Percentiles rank a stretch among this genome's conserved stretches.
phyloP scores from a whole-genome alignment of 2,797 vertebrate genomes.

The Fundulus diaphanus region DNA sequence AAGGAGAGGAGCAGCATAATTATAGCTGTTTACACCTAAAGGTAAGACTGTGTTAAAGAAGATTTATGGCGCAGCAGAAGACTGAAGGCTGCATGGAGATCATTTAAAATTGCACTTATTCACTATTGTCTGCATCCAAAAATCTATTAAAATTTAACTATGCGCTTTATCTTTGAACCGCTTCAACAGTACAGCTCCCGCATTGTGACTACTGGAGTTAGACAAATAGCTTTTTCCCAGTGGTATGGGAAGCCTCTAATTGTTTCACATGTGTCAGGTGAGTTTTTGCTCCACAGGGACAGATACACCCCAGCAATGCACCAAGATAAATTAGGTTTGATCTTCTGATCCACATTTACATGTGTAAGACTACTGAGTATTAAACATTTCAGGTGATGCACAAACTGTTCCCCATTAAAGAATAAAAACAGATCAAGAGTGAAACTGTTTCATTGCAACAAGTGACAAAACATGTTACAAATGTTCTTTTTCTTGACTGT shows the following conservation, averaged over 20 bases:
- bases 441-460: background rate
- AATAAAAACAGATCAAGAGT: constrained; percentile 12
- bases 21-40: constrained; percentile 37
- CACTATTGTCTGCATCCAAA: constrained; percentile 43
- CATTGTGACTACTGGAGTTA: constrained; percentile 9
- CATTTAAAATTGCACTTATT: constrained; percentile 53
- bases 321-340: constrained; percentile 60
- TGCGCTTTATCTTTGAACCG: constrained; percentile 36
- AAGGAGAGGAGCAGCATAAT: constrained; percentile 31
- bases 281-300: constrained; percentile 47
- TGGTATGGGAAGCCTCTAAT: constrained; percentile 51
- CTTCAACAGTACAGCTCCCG: constrained; percentile 26
- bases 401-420: constrained; percentile 6
- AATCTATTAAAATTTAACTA: constrained; percentile 63
- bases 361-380: constrained; percentile 28
- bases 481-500: background rate
- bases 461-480: background rate
- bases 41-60: constrained; percentile 47
- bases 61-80: constrained; percentile 43
- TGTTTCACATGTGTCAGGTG: constrained; percentile 53
- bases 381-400: constrained; percentile 20
- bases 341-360: constrained; percentile 56
- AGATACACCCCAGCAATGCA: constrained; percentile 28
- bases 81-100: constrained; percentile 30
- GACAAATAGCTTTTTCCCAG: constrained; percentile 38